These are phyloP conservation scores for Numenius arquata DNA, from an alignment of 2,113 vertebrate genomes.

Conservation along the genomic window DNA sequence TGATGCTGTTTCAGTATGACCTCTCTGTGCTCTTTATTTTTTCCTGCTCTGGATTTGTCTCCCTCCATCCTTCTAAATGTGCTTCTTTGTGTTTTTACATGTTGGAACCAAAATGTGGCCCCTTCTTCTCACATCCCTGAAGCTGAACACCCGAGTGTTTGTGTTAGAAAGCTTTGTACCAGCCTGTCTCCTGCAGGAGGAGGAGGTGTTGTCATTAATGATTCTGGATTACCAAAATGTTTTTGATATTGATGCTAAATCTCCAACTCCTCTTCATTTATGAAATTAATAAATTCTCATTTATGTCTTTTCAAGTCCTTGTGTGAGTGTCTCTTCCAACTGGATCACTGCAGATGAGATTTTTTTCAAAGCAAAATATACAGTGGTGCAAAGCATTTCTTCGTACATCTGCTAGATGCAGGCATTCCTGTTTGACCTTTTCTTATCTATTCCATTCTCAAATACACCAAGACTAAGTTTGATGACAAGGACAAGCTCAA, in stretches of 20 bases:
- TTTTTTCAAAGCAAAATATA: background rate
- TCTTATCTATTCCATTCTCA: background rate
- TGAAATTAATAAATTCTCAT: background rate
- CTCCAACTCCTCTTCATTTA: background rate
- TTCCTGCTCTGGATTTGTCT: background rate
- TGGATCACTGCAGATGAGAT: background rate
- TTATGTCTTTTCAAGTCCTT: background rate
- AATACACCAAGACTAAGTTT: background rate
- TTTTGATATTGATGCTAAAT: background rate
- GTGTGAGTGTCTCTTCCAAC: accelerated
- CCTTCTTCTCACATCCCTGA: accelerated
- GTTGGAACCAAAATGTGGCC: accelerated
- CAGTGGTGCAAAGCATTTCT: background rate
- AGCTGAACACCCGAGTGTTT: accelerated
- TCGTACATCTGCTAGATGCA: background rate
- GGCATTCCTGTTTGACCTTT: background rate
- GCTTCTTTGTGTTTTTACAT: background rate
- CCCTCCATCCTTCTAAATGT: background rate
- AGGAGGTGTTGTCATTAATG: background rate
- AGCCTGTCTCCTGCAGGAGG: background rate
- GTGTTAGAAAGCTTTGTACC: background rate
- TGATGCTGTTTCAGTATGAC: background rate
- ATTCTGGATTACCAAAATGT: background rate
- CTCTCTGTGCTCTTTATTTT: background rate
- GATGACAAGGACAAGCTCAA: background rate